These are phyloP conservation scores for Meghimatium bilineatum DNA, from an alignment of 2,888 invertebrate genomes.

Conservation along the genomic window DNA sequence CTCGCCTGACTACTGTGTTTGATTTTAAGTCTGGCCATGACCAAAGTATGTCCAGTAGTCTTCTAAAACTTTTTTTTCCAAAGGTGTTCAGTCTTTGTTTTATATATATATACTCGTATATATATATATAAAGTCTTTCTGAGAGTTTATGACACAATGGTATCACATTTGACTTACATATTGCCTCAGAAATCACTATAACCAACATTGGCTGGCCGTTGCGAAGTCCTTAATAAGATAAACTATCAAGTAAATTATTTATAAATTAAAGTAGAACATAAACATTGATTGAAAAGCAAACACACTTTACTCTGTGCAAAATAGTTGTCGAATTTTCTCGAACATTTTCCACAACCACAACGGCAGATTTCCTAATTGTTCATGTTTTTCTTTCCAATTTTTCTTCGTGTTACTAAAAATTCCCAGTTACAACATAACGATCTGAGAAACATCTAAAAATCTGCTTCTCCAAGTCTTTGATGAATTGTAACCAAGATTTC, in stretches of 20 bases:
- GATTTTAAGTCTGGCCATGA: too few species aligned
- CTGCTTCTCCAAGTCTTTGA: constrained; percentile 14
- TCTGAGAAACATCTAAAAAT: not conserved
- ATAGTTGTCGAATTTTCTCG: not conserved
- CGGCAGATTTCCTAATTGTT: not conserved
- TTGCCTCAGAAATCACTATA: too few species aligned
- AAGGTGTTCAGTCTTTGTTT: too few species aligned
- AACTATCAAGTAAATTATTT: too few species aligned
- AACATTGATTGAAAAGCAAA: not conserved
- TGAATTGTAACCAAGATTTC: constrained; percentile 16
- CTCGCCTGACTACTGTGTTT: too few species aligned
- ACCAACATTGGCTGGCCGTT: too few species aligned
- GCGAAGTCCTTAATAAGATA: too few species aligned
- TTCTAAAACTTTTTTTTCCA: too few species aligned
- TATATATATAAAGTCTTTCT: not conserved
- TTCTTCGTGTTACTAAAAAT: not conserved
- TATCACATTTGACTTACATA: too few species aligned
- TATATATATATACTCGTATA: not conserved
- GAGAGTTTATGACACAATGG: too few species aligned
- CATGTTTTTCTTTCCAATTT: not conserved
- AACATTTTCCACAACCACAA: not conserved
- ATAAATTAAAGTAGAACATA: too few species aligned
- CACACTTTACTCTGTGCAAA: not conserved
- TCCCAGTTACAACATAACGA: constrained; percentile 22
- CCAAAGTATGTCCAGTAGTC: too few species aligned